These are phyloP conservation scores for Stenotaenia linearis DNA, from an alignment of 2,888 invertebrate genomes.

Conservation along the genomic window DNA sequence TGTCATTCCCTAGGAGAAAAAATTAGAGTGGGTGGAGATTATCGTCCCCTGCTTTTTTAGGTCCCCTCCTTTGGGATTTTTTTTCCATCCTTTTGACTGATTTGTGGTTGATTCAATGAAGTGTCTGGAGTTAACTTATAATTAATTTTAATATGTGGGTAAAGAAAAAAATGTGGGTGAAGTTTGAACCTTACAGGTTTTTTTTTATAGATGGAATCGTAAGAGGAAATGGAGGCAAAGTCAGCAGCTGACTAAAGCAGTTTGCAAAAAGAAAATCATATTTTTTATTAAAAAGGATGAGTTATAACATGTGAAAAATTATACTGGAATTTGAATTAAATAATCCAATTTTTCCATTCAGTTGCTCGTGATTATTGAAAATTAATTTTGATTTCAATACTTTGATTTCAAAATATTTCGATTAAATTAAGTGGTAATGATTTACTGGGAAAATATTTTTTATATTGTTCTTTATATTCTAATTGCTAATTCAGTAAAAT, in stretches of 20 bases:
- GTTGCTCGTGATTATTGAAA: background rate
- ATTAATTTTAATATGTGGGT: background rate
- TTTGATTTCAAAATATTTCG: too few relatives aligned
- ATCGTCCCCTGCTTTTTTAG: background rate
- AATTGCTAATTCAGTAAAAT: too few relatives aligned
- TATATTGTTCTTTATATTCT: too few relatives aligned
- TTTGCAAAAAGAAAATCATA: background rate
- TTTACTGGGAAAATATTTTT: too few relatives aligned
- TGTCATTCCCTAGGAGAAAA: conserved; percentile 9
- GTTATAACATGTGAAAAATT: background rate
- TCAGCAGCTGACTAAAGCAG: conserved; percentile 17
- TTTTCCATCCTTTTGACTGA: background rate
- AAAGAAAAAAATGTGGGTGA: background rate
- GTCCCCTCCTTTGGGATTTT: background rate
- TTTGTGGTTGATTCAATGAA: conserved; percentile 16
- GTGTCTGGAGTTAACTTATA: background rate
- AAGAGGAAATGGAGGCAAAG: background rate
- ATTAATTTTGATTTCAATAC: too few relatives aligned
- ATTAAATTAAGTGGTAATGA: too few relatives aligned
- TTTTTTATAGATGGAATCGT: background rate
- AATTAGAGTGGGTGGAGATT: conserved; percentile 26
- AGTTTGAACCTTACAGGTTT: background rate
- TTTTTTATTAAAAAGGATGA: background rate
- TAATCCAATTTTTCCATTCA: background rate
- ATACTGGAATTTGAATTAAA: background rate